Percentiles rank a stretch among this genome's conserved stretches.
phyloP scores from a whole-genome alignment of 92 coral and sea anemone genomes.

The Porites lobata region DNA sequence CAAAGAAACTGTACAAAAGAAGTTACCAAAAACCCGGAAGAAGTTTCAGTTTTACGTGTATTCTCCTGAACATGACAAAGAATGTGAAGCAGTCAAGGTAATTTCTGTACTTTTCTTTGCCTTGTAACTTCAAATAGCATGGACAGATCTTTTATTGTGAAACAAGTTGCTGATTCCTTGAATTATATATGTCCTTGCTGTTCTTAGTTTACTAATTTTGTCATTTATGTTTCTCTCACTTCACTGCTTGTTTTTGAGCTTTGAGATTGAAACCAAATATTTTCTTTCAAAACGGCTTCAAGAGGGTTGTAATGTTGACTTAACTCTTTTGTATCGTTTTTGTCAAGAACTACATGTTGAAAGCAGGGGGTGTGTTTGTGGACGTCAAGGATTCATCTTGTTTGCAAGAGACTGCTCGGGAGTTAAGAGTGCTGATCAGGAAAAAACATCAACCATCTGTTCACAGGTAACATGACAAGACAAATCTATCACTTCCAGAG shows the following conservation, averaged over 20 bases:
- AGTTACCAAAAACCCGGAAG: slow-evolving; percentile 23
- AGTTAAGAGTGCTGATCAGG: slow-evolving; percentile 74
- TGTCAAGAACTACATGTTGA: slow-evolving; percentile 75
- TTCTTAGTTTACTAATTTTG: too few relatives aligned
- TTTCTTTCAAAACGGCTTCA: not conserved
- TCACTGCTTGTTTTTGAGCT: not conserved
- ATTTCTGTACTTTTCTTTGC: not conserved
- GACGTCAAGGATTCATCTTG: slow-evolving; percentile 52
- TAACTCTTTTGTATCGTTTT: not conserved
- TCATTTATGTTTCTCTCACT: too few relatives aligned
- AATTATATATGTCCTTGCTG: too few relatives aligned
- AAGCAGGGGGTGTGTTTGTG: slow-evolving; percentile 75
- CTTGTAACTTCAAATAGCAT: not conserved
- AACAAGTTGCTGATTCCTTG: too few relatives aligned
- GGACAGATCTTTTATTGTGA: too few relatives aligned
- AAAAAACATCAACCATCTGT: slow-evolving; percentile 68
- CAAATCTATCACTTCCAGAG: too few relatives aligned
- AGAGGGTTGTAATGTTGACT: not conserved
- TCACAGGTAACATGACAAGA: slow-evolving; percentile 71
- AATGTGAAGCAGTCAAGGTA: slow-evolving; percentile 84
- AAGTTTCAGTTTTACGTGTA: slow-evolving; percentile 76
- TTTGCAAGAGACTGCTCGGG: slow-evolving; percentile 55
- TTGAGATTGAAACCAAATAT: not conserved
- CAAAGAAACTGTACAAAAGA: not conserved
- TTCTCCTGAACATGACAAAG: slow-evolving; percentile 77